Evolutionary conservation across 2,888 invertebrate genomes (phyloP), one percentile per base, ranked within the genome.

Genomic region (Cremastobaeus sp.): DNA sequence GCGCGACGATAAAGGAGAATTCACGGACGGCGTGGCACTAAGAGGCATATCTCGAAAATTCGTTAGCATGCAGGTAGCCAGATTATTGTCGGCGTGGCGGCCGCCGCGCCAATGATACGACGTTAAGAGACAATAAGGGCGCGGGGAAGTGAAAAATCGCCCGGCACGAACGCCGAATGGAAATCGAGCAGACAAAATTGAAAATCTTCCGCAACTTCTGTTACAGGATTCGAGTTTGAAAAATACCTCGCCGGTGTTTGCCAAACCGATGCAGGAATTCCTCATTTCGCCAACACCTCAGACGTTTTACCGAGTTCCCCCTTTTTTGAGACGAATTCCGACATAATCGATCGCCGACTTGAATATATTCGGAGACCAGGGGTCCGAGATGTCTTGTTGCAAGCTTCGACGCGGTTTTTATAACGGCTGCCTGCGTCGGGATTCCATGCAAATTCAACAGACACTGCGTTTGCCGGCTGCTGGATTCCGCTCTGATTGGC

Each of bases 1-100:
- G 11, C 39, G 9, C 41, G 43, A 57, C 73, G 78, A 81, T 80
- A 77, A 81, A 65, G 45, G 57, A 32, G 50, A 47, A 57, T 66
- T 76, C 57, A 25, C 32, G 50, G 32, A 32, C 54, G 39, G 47
- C 35, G 41, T 43, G 34, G 32, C 62, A 28, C 32, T 17, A 14
- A 8, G 47, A 17, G 37, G 30, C 55, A 41, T 57, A 65, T 57
- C 57, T 30, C 12, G 55, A 28, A 64, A 64, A 69, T 69, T 69
- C 47, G 47, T 60, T 69, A 54, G 59, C 47, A 59, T 14, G 48
- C 57, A 14, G 30, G 12, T 41, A 47, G 18, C 39, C 70, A 55
- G 74, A 74, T 74, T 68, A 70, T 71, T 32, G 62, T 14, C 57
- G 62, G 32, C 35, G 20, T 59, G 28, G 41, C 15, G 43, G 25